A percentile compares a stretch with the other conserved stretches of the same genome.
These are phyloP conservation scores for Rhodinocichla rosea DNA, from an alignment of 2,113 vertebrate species.

Conservation along the genomic window DNA sequence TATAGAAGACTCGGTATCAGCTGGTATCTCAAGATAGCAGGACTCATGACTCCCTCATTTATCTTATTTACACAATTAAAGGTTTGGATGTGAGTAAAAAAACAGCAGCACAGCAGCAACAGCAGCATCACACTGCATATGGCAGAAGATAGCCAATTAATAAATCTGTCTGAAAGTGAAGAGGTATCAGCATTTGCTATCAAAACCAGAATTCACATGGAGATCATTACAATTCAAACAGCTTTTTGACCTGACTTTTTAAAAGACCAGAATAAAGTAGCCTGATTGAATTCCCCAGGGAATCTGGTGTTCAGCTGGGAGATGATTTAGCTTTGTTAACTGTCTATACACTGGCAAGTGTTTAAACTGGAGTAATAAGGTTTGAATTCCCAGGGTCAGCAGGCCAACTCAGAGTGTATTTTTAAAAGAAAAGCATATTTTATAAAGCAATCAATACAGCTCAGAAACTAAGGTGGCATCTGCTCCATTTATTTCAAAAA, in stretches of 20 bases:
- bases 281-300: background rate
- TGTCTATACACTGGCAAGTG: background rate
- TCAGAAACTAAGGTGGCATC: background rate
- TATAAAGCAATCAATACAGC: constrained; percentile 35
- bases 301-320: constrained; percentile 15
- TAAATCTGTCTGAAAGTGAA: background rate
- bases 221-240: constrained; percentile 36
- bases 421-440: constrained; percentile 6
- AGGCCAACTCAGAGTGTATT: background rate
- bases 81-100: background rate
- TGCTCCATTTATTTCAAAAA: constrained; percentile 24
- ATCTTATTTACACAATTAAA: background rate
- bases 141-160: background rate
- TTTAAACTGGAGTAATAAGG: constrained; percentile 44
- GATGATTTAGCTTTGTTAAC: constrained; percentile 30
- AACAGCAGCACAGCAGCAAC: background rate
- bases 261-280: constrained; percentile 16
- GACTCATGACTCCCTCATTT: background rate
- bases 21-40: background rate
- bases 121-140: background rate
- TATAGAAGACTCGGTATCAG: background rate
- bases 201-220: constrained; percentile 30
- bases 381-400: constrained; percentile 39
- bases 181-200: background rate
- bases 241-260: constrained; percentile 13